phyloP scores from a whole-genome alignment of 2,113 vertebrate species.

The Tachysurus fulvidraco region DNA sequence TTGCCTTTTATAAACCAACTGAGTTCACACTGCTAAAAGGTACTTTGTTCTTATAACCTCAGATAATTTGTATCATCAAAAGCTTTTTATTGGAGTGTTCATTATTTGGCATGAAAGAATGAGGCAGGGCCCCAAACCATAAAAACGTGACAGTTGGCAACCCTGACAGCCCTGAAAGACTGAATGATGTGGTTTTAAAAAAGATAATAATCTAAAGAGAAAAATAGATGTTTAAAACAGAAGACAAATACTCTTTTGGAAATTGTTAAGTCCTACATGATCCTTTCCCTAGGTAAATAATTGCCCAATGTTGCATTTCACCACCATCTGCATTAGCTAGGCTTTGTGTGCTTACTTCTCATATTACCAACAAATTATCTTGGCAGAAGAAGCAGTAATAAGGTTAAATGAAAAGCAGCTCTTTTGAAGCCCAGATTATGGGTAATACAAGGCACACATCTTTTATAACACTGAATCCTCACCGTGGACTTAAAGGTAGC shows the following conservation, averaged over 20 bases:
- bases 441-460: constrained; percentile 11
- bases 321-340: constrained; percentile 16
- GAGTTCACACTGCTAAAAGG: not conserved
- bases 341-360: constrained; percentile 17
- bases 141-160: not conserved
- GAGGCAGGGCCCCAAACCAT: not conserved
- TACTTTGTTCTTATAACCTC: not conserved
- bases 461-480: constrained; percentile 16
- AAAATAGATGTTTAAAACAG: not conserved
- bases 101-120: constrained; percentile 8
- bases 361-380: constrained; percentile 34
- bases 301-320: constrained; percentile 26
- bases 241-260: not conserved
- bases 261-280: constrained; percentile 8
- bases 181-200: constrained; percentile 11
- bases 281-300: constrained; percentile 15
- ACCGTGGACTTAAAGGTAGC: constrained; percentile 2
- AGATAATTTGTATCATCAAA: constrained; percentile 1
- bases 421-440: constrained; percentile 21
- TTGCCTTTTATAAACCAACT: not conserved
- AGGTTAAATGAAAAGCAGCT: constrained; percentile 10
- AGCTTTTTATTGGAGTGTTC: not conserved
- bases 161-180: not conserved
- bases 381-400: constrained; percentile 2
- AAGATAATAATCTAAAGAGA: not conserved